Percentiles rank a stretch among this genome's conserved stretches.
phyloP scores from a whole-genome alignment of 2,113 vertebrate genomes.

The Saguinus midas region DNA sequence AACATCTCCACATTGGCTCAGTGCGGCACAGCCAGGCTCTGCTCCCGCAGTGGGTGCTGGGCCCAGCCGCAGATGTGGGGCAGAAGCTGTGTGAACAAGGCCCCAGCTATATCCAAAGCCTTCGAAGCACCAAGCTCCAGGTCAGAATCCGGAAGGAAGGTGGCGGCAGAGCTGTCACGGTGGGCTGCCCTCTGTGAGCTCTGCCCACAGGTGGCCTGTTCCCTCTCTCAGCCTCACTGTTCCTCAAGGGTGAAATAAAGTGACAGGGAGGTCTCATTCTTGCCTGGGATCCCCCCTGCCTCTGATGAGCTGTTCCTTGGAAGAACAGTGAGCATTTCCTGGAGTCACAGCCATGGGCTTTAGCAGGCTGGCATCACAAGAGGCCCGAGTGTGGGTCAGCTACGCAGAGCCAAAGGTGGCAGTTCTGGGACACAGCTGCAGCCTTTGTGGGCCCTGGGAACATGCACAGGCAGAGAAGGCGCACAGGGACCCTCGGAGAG shows the following conservation, averaged over 20 bases:
- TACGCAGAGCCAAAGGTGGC: background rate
- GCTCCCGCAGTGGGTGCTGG: accelerated
- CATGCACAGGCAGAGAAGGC: background rate
- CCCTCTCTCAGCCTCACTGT: accelerated
- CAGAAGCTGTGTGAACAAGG: background rate
- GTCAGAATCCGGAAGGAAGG: background rate
- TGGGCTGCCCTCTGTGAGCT: accelerated
- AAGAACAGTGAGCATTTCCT: background rate
- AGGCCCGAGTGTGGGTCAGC: background rate
- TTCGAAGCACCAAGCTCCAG: background rate
- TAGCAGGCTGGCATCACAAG: accelerated
- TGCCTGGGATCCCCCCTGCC: background rate
- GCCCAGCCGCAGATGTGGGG: background rate
- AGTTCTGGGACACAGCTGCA: background rate
- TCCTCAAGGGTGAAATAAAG: accelerated
- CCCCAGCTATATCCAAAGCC: accelerated
- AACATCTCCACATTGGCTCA: background rate
- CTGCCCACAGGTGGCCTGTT: accelerated
- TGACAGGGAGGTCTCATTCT: accelerated
- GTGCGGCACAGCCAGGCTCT: background rate
- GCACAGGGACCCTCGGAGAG: accelerated
- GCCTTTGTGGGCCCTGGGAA: conserved; percentile 38
- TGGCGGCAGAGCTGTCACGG: accelerated
- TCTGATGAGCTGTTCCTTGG: accelerated
- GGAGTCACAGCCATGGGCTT: background rate